Evolutionary conservation across 1,140 invertebrate species (phyloP), one percentile per base, ranked within the genome.

Genomic region (Cotesia typhae): DNA sequence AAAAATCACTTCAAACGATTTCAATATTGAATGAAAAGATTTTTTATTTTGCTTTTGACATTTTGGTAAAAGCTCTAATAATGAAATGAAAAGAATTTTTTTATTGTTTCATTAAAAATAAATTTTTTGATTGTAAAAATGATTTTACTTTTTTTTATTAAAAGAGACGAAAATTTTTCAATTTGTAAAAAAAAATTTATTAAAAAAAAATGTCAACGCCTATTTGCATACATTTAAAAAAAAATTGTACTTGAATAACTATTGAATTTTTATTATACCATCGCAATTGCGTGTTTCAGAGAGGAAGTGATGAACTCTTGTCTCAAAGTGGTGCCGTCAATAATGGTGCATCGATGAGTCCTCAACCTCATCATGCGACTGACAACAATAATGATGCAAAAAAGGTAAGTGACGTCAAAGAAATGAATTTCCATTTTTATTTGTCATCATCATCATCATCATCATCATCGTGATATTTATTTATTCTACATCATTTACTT

Each of bases 341-440:
- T 91, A 96, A 96, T 90, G 95, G 95, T 80, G 94, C 94, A 86
- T 92, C 93, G 79, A 90, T 92, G 88, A 91, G 90, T 84, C 91
- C 91, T 14, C 90, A 91, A 78, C 91, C 93, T 77, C 93, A 93
- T 84, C 92, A 94, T 84, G 91, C 93, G 68, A 94, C 96, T 84
- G 95, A 96, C 87, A 97, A 96, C 88, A 97, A 97, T 89, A 93
- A 94, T 87, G 93, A 94, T 87, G 94, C 94, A 77, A 97, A 97
- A 90, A 97, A 97, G 92, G 96, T 96, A 88, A 91, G 88, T 78
- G 12, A 2, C 37, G 53, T 55, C 63, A 28, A 14, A 17, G 57
- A 37, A 10, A 17, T 2, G 1, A 7, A 53, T 67, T 35, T 47
- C 20, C 20, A 0, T 35, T 60, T 60, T 60, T 57, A 14, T n/a